Evolutionary conservation across 2,113 vertebrate species (phyloP).

Genomic region (Muntiacus reevesi): DNA sequence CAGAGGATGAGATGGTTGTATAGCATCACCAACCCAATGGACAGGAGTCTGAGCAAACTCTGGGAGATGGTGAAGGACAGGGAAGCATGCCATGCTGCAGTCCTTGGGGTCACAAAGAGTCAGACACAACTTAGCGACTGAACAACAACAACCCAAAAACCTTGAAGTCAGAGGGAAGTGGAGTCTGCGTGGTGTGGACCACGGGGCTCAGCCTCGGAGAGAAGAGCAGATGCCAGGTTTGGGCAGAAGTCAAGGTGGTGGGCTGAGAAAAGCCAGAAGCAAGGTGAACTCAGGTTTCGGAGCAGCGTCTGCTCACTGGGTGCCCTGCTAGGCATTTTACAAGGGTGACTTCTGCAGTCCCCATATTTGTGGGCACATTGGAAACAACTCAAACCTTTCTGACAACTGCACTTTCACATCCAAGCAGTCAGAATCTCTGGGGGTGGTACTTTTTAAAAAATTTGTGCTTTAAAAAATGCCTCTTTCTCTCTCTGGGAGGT

Average conservation of each 20-base stretch:
- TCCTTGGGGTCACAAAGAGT: background rate
- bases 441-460: too few relatives aligned
- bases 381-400: background rate
- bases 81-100: background rate
- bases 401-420: background rate
- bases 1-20: background rate
- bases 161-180: background rate
- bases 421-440: background rate
- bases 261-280: background rate
- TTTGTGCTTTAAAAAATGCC: too few relatives aligned
- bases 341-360: accelerated
- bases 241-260: background rate
- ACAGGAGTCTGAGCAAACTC: background rate
- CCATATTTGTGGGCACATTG: background rate
- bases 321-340: background rate
- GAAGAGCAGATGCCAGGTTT: too few relatives aligned
- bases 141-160: background rate
- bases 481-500: background rate
- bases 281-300: background rate
- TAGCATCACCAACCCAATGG: background rate
- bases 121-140: background rate
- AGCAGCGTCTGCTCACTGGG: accelerated
- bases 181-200: accelerated
- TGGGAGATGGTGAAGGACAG: background rate
- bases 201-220: accelerated